Conservation (phyloP, 2,113 vertebrate genomes). For the Chionis minor region DNA sequence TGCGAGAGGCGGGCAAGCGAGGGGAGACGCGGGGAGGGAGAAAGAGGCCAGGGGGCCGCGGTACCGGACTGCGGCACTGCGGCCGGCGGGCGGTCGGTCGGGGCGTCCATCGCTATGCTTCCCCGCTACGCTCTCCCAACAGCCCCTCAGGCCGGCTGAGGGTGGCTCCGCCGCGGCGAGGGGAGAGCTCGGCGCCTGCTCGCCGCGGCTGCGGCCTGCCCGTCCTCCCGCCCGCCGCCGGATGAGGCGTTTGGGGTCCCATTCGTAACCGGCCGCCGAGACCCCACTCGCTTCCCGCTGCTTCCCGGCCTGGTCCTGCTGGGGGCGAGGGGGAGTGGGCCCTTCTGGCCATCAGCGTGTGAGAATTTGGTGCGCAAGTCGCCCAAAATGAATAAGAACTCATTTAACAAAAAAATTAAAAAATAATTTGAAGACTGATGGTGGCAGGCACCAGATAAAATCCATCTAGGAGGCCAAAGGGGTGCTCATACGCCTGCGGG, state of each 20-base stretch:
- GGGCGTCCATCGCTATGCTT: too few species aligned
- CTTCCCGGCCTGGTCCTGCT: too few species aligned
- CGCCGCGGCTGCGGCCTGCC: not conserved
- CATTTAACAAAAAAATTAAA: not conserved
- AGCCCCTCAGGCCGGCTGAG: too few species aligned
- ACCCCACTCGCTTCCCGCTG: too few species aligned
- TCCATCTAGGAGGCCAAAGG: too few species aligned
- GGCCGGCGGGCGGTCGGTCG: not conserved
- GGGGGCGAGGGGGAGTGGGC: too few species aligned
- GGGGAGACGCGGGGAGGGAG: accelerated
- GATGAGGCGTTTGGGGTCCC: too few species aligned
- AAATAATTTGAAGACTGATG: not conserved
- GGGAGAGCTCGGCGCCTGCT: not conserved
- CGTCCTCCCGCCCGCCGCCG: too few species aligned
- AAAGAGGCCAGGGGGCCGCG: accelerated
- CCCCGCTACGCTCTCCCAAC: too few species aligned
- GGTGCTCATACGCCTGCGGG: accelerated
- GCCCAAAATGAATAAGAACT: not conserved
- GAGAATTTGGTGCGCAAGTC: accelerated
- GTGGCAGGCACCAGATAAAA: not conserved
- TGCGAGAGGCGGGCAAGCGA: not conserved
- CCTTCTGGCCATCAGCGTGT: not conserved
- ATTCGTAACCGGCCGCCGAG: not conserved
- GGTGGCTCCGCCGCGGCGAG: not conserved
- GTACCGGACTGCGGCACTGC: not conserved